Percentiles rank a stretch among this genome's conserved stretches.
phyloP scores from a whole-genome alignment of 2,113 vertebrate genomes.

The Ardeotis arabs region DNA sequence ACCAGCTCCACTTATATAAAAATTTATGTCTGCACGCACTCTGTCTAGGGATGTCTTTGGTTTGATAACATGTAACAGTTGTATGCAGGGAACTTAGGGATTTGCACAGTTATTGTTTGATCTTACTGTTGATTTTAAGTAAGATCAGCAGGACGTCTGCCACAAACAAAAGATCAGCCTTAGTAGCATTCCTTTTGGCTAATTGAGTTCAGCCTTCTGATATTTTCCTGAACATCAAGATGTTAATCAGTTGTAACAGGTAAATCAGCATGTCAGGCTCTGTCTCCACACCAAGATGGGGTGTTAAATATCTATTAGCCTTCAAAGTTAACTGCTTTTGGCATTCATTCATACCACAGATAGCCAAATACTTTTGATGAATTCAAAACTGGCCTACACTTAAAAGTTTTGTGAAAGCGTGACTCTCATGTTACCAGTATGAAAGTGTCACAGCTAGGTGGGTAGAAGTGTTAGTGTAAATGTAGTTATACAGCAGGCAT shows the following conservation, averaged over 20 bases:
- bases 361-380: background rate
- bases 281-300: conserved; percentile 5
- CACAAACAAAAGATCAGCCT: conserved; percentile 28
- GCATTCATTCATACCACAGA: conserved; percentile 47
- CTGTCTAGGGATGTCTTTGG: background rate
- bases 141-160: conserved; percentile 3
- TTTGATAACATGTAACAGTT: background rate
- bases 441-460: background rate
- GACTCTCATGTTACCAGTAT: background rate
- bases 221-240: conserved; percentile 34
- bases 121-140: conserved; percentile 20
- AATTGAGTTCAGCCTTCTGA: conserved; percentile 43
- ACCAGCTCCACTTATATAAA: background rate
- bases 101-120: background rate
- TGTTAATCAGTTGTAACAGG: conserved; percentile 43
- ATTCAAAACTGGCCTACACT: background rate
- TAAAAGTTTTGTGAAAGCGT: background rate
- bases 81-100: background rate
- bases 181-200: conserved; percentile 38
- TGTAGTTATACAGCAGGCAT: background rate
- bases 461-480: background rate
- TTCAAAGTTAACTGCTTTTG: conserved; percentile 64
- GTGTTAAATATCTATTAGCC: conserved; percentile 51
- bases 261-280: conserved; percentile 65
- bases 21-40: background rate